Evolutionary conservation across 2,113 vertebrate species (phyloP), one percentile per base, ranked within the genome.

Genomic region (Desmodus rotundus): DNA sequence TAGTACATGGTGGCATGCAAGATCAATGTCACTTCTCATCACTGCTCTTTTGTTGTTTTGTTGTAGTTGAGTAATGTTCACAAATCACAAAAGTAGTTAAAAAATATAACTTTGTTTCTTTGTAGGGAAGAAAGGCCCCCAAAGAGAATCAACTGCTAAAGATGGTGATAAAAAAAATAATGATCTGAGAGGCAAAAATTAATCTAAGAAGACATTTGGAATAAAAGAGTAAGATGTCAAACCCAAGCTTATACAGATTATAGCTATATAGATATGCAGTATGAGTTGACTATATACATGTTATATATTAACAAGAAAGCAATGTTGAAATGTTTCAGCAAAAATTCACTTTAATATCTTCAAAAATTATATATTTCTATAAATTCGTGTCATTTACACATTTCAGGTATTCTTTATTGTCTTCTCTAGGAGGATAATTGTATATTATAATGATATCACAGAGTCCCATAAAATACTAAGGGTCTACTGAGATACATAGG

Each of bases 301-400:
- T 87, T 74, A 36, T 24, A 76, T 47, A 54, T 41, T 87, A 83
- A 91, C n/a, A 94, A 88, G 73, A 91, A 94, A 52, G 38, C 10
- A 78, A 85, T 41, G 33, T 54, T 91, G 89, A 94, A 95, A 85
- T 72, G 11, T 88, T 93, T 83, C 9, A 63, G 20, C 5, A 95
- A 86, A 22, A 95, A 45, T 80, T 87, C 43, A 43, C 65, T 80
- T 83, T 52, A 73, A 13, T 92, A 82, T 70, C n/a, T 92, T 73
- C 77, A 86, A 84, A 95, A 87, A 78, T 54, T 78, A 77, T 47
- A 77, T 47, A 94, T 47, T 85, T 28, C 87, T 81, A 65, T 47
- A 76, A 81, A 90, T 74, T 90, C 36, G 58, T 17, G 24, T 70
- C 58, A 88, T 88, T 86, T 82, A 78, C 70, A 81, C 16, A 80